A percentile compares a stretch with the other conserved stretches of the same genome.
Evolutionary conservation across 2,888 invertebrate species (phyloP).

Genomic region (Drosophila dives): DNA sequence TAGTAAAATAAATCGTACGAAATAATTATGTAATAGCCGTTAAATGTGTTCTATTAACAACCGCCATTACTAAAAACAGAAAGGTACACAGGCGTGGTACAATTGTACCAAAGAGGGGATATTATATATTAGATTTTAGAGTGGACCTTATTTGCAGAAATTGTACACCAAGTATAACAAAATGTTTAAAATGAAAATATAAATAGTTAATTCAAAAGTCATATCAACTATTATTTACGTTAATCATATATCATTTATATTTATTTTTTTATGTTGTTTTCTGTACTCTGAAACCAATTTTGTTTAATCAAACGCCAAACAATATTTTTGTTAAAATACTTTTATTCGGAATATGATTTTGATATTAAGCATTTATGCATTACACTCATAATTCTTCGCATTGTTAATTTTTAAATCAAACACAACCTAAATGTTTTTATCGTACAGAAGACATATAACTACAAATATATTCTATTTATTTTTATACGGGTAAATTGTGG

Average conservation of each 20-base stretch:
- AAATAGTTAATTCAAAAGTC: not conserved
- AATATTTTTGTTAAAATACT: constrained; percentile 45
- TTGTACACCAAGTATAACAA: not conserved
- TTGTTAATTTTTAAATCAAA: constrained; percentile 22
- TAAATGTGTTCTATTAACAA: not conserved
- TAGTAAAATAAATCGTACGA: not conserved
- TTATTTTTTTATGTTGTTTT: not conserved
- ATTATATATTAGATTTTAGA: not conserved
- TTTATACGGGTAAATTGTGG: constrained; percentile 2
- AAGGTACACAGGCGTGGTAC: not conserved
- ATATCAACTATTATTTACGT: not conserved
- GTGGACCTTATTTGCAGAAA: not conserved
- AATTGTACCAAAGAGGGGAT: not conserved
- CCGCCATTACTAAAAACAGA: not conserved
- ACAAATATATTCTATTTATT: constrained; percentile 1
- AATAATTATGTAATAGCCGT: not conserved
- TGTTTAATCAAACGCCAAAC: not conserved
- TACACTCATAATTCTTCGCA: constrained; percentile 19
- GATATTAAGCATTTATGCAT: constrained; percentile 34
- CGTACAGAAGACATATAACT: constrained; percentile 9
- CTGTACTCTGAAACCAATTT: not conserved
- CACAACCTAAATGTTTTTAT: constrained; percentile 63
- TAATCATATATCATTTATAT: not conserved
- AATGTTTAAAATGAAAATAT: not conserved
- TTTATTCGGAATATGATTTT: constrained; percentile 56